Evolutionary conservation across 1,140 invertebrate species (phyloP).

Genomic region (Trialeurodes vaporariorum): DNA sequence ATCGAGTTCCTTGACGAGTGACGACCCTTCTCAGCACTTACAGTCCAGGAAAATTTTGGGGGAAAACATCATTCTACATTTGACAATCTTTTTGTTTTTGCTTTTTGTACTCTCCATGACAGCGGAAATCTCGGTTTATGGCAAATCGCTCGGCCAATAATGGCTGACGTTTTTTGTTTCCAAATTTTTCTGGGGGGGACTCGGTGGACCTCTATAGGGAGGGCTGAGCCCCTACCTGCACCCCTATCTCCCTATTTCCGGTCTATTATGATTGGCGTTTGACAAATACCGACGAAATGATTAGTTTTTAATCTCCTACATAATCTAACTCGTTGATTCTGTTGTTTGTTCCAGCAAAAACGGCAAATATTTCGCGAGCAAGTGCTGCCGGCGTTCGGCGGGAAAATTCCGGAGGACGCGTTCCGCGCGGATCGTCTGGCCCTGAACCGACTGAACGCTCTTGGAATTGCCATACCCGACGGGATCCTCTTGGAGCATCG

Average conservation of each 20-base stretch:
- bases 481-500: conserved; percentile 41
- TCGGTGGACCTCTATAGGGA: no score
- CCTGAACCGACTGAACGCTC: conserved; percentile 47
- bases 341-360: conserved; percentile 35
- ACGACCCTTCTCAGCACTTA: no score
- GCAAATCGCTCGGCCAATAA: no score
- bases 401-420: conserved; percentile 51
- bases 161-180: neutral
- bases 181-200: neutral
- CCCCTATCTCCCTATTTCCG: no score
- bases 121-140: no score
- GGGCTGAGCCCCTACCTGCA: no score
- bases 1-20: no score
- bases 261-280: neutral
- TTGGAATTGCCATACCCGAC: conserved; percentile 47
- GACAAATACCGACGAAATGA: neutral
- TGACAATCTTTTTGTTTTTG: no score
- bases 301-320: neutral
- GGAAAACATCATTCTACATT: no score
- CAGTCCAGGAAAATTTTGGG: no score
- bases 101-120: no score
- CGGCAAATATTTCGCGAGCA: conserved; percentile 51
- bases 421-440: conserved; percentile 46
- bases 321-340: neutral
- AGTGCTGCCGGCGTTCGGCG: conserved; percentile 45